Base-by-base conservation (phyloP, 2,888 invertebrate genomes). In the Agriopis aurantiaria region DNA sequence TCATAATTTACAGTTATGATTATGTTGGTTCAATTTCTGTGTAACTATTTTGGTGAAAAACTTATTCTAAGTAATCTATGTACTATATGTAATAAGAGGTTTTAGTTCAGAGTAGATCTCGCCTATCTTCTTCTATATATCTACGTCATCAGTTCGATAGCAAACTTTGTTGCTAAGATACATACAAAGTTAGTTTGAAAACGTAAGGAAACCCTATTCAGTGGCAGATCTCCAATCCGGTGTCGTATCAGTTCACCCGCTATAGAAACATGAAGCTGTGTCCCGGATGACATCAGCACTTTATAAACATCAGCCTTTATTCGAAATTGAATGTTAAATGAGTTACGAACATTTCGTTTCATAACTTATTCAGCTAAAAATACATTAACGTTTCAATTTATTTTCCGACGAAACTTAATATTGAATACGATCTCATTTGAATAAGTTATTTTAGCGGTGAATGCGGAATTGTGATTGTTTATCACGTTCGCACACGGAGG, bases 371-470 rank as follows among this genome's bases (percentile, higher is more conserved):
- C 65, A 72, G 63, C 75, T 72, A 61, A 75, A 76, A 68, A 67
- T 73, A 75, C 76, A 80, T 79, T 78, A 81, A 75, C 73, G 75
- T 78, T 81, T 77, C 76, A 79, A 78, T 82, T 79, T 79, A 78
- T 78, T 78, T 77, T 76, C 76, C 60, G 71, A 14, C 46, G 76
- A 71, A 67, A 73, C 74, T 76, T 66, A 76, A 78, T 78, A 78
- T 79, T 78, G 75, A 73, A 75, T 75, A 73, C 71, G 75, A 76
- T 74, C 75, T 80, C 76, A 78, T 82, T 78, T 80, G 71, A 81
- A 80, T 79, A 79, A 82, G 73, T 79, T 79, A 75, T 77, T 80
- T 79, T 75, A 76, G 72, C 75, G 63, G 72, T 59, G 75, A 73
- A 79, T 78, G 78, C 77, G 69, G 57, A 61, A 73, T 68, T 71